Evolutionary conservation across 1,140 invertebrate genomes (phyloP), one percentile per base, ranked within the genome.

Genomic region (Wasmannia auropunctata): DNA sequence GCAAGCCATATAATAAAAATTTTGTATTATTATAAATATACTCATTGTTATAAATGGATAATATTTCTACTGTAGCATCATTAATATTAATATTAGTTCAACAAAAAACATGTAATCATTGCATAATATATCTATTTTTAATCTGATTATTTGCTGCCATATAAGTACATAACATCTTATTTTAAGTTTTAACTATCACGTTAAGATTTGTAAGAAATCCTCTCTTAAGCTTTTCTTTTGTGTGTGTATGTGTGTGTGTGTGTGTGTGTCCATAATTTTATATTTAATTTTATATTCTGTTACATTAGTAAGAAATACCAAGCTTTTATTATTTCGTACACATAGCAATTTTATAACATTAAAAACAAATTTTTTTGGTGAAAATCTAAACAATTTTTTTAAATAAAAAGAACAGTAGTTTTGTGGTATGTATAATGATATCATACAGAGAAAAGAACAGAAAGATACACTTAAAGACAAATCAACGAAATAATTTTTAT

Each of bases 81-180:
- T 34, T 54, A 19, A 6, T 7, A 65, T 37, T 79, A n/a, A n/a
- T n/a, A 65, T 74, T 43, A 56, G 14, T 65, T 37, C 1, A 6
- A 43, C 65, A 62, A 25, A 51, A 79, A 49, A 37, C 34, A 63
- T 31, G 0, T 63, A 65, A 77, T 6, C 19, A 63, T 19, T 51
- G n/a, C n/a, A 8, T 40, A 46, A 51, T 79, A 79, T 65, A 8
- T n/a, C 37, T 34, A 31, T 79, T 65, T 77, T 65, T 37, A 65
- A n/a, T 25, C 28, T 58, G 37, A 11, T 67, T 19, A 2, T 31
- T 74, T 16, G 28, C 14, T 79, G 43, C 60, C 28, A 14, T 46
- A 49, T 19, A 37, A 77, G 7, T 79, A 77, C 7, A 46, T 62
- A 16, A n/a, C n/a, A n/a, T n/a, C n/a, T n/a, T 77, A 79, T 79